Percentiles rank a stretch among this genome's conserved stretches.
Conservation (phyloP, 2,888 invertebrate genomes). For the Blera fallax region DNA sequence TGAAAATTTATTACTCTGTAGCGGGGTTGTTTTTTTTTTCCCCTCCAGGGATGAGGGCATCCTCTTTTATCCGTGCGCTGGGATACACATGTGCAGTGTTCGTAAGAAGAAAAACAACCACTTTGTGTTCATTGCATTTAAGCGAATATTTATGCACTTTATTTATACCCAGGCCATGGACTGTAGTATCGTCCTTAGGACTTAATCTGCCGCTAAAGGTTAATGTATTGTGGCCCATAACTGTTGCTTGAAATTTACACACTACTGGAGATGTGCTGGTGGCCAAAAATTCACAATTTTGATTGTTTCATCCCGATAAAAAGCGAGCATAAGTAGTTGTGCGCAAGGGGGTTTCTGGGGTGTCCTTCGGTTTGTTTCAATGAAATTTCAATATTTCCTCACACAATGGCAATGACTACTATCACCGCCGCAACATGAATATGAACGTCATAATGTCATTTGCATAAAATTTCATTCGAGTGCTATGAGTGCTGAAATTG, state of each 20-base stretch:
- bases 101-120: slow-evolving; percentile 40
- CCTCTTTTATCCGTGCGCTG: neutral
- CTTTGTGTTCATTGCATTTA: slow-evolving; percentile 52
- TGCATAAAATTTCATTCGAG: slow-evolving; percentile 28
- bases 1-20: slow-evolving; percentile 32
- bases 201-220: slow-evolving; percentile 17
- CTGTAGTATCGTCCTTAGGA: neutral
- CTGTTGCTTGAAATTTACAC: slow-evolving; percentile 20
- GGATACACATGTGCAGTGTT: neutral
- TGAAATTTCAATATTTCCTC: neutral
- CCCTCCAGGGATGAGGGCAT: neutral
- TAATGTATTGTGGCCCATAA: slow-evolving; percentile 32
- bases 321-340: neutral
- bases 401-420: slow-evolving; percentile 6
- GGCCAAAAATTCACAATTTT: slow-evolving; percentile 9
- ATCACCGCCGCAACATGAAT: slow-evolving; percentile 17
- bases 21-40: neutral
- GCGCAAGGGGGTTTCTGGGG: too few species aligned
- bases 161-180: slow-evolving; percentile 7
- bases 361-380: neutral
- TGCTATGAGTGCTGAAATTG: neutral
- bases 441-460: slow-evolving; percentile 35
- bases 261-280: neutral
- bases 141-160: slow-evolving; percentile 50
- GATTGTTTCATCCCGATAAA: neutral